Percentiles rank a stretch among this genome's conserved stretches.
Evolutionary conservation across 2,797 vertebrate species (phyloP).

Genomic region (Nannoperca obscura): DNA sequence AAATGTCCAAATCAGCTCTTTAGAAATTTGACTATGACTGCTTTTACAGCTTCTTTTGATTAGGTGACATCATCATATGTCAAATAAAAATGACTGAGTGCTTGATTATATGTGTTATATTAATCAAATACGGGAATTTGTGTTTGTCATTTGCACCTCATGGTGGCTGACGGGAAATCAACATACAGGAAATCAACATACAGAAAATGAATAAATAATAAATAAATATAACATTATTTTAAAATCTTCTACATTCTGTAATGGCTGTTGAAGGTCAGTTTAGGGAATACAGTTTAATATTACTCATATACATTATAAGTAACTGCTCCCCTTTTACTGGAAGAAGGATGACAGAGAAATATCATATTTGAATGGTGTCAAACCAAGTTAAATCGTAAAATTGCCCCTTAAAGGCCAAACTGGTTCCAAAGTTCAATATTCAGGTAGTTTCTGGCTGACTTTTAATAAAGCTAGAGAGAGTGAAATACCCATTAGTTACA

Average conservation of each 20-base stretch:
- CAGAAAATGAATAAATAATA: too few species aligned
- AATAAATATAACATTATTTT: too few species aligned
- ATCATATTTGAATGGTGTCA: not conserved
- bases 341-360: not conserved
- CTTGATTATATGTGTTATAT: not conserved
- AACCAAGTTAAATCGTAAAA: not conserved
- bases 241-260: not conserved
- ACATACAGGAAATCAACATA: not conserved
- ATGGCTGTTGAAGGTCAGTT: not conserved
- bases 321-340: not conserved
- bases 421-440: not conserved
- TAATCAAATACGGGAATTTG: not conserved
- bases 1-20: not conserved
- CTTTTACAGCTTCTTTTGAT: not conserved
- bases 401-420: not conserved
- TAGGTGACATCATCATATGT: not conserved
- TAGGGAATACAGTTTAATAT: not conserved
- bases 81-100: not conserved
- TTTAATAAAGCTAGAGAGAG: not conserved
- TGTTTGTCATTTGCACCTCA: conserved; percentile 5
- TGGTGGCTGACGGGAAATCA: conserved; percentile 1
- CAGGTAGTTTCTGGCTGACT: not conserved
- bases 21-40: not conserved
- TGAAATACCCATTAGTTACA: conserved; percentile 14
- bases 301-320: not conserved